These are phyloP conservation scores for Alloscopus bannaensis DNA, from an alignment of 2,888 invertebrate genomes.

Conservation along the genomic window DNA sequence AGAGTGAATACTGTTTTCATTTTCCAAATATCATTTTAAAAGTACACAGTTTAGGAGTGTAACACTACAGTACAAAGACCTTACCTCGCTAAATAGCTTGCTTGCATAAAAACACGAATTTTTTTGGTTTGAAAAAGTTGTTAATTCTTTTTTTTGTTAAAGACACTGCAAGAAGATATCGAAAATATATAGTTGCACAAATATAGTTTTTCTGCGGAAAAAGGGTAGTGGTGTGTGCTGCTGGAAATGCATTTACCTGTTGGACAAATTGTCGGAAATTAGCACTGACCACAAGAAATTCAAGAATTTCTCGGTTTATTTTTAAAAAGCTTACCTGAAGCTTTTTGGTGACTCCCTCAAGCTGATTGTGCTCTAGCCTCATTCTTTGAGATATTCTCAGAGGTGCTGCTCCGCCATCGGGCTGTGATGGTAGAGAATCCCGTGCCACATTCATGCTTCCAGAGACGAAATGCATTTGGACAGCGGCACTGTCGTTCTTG, in stretches of 20 bases:
- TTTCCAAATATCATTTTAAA: slow-evolving; percentile 33
- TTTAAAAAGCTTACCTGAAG: slow-evolving; percentile 90
- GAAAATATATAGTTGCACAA: slow-evolving; percentile 33
- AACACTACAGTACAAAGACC: slow-evolving; percentile 20
- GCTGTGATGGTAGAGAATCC: slow-evolving; percentile 89
- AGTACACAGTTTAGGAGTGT: slow-evolving; percentile 26
- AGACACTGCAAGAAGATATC: slow-evolving; percentile 51
- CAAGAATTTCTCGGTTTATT: background rate
- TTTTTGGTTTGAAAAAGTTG: slow-evolving; percentile 13
- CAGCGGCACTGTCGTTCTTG: slow-evolving; percentile 97
- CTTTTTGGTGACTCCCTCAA: slow-evolving; percentile 96
- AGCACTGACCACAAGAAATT: background rate
- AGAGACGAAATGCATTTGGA: slow-evolving; percentile 99
- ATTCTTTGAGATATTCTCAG: slow-evolving; percentile 97
- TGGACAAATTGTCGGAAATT: too few relatives aligned
- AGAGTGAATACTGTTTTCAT: slow-evolving; percentile 71
- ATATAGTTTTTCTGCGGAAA: slow-evolving; percentile 14
- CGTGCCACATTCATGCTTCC: slow-evolving; percentile 94
- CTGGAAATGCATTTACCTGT: too few relatives aligned
- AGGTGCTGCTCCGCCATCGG: slow-evolving; percentile 89
- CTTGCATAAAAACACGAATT: slow-evolving; percentile 11
- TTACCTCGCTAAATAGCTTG: background rate
- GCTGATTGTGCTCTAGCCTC: slow-evolving; percentile 95
- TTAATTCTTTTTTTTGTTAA: too few relatives aligned
- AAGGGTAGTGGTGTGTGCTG: too few relatives aligned